These are phyloP conservation scores for Fundulus diaphanus DNA, from an alignment of 2,797 vertebrate species.

Conservation along the genomic window DNA sequence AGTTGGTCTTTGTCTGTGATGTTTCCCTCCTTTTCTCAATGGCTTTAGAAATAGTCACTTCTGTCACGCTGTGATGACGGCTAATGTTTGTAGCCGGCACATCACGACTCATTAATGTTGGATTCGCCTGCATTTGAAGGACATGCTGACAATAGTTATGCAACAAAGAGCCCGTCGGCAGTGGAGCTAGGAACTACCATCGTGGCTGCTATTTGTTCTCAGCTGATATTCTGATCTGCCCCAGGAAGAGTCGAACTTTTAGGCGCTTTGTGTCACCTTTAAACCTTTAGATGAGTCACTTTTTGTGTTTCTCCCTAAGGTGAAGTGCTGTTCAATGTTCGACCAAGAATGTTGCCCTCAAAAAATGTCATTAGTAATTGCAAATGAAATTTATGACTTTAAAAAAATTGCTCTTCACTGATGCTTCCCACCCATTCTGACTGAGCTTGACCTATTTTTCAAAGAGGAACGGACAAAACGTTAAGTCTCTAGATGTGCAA, in stretches of 20 bases:
- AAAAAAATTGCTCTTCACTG: too few species aligned
- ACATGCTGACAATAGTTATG: constrained; percentile 44
- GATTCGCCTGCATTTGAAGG: constrained; percentile 26
- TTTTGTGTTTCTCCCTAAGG: background rate
- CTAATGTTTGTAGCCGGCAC: constrained; percentile 34
- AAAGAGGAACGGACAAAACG: too few species aligned
- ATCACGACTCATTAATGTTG: constrained; percentile 57
- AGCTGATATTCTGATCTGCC: background rate
- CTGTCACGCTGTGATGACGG: constrained; percentile 30
- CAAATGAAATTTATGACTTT: too few species aligned
- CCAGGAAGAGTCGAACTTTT: background rate
- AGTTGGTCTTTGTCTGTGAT: background rate
- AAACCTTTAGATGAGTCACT: background rate
- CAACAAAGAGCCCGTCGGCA: constrained; percentile 44
- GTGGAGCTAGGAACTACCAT: constrained; percentile 10
- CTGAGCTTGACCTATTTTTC: too few species aligned
- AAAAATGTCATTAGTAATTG: background rate
- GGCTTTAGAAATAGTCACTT: constrained; percentile 30
- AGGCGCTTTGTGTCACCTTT: background rate
- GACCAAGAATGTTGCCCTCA: background rate
- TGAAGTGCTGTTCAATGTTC: background rate
- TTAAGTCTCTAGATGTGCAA: too few species aligned
- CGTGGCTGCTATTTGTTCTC: background rate
- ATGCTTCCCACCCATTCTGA: too few species aligned
- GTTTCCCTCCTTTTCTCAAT: constrained; percentile 4